Evolutionary conservation across 2,888 invertebrate genomes (phyloP).

Genomic region (Drosophila stalkeri): DNA sequence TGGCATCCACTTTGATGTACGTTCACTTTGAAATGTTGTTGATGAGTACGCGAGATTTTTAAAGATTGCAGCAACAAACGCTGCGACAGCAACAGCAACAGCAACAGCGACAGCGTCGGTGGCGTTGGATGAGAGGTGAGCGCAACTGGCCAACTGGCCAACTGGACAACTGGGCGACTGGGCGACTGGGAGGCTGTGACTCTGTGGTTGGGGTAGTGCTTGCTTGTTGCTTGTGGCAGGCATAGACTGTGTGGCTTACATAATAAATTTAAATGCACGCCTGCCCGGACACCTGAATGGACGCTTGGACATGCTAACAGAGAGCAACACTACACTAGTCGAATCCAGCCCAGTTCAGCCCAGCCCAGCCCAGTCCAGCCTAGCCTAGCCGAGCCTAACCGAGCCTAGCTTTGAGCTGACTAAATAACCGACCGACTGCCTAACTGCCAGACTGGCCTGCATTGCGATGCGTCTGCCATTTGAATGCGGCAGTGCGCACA

Average conservation of each 20-base stretch:
- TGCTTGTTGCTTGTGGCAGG: slow-evolving; percentile 9
- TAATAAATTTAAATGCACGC: slow-evolving; percentile 80
- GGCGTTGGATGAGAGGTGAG: slow-evolving; percentile 20
- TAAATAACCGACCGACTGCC: slow-evolving; percentile 11
- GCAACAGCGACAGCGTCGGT: slow-evolving; percentile 26
- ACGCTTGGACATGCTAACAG: slow-evolving; percentile 27
- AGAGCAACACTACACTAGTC: slow-evolving; percentile 14
- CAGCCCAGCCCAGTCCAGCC: not conserved
- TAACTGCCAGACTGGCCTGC: not conserved
- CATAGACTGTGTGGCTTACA: slow-evolving; percentile 60
- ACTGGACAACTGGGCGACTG: not conserved
- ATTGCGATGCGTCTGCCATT: slow-evolving; percentile 14
- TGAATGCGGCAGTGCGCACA: slow-evolving; percentile 28
- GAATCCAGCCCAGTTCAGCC: not conserved
- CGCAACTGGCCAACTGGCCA: not conserved
- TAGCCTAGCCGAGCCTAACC: not conserved
- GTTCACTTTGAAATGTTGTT: slow-evolving; percentile 77
- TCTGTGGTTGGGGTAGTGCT: slow-evolving; percentile 12
- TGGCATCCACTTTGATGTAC: slow-evolving; percentile 72
- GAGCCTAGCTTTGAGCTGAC: slow-evolving; percentile 19
- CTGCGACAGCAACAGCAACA: slow-evolving; percentile 45
- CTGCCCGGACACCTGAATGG: slow-evolving; percentile 63
- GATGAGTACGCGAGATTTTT: slow-evolving; percentile 76
- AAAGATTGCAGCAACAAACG: slow-evolving; percentile 66
- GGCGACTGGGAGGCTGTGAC: slow-evolving; percentile 3